Conservation (phyloP, 2,888 invertebrate species). For the Tortrix viridana region DNA sequence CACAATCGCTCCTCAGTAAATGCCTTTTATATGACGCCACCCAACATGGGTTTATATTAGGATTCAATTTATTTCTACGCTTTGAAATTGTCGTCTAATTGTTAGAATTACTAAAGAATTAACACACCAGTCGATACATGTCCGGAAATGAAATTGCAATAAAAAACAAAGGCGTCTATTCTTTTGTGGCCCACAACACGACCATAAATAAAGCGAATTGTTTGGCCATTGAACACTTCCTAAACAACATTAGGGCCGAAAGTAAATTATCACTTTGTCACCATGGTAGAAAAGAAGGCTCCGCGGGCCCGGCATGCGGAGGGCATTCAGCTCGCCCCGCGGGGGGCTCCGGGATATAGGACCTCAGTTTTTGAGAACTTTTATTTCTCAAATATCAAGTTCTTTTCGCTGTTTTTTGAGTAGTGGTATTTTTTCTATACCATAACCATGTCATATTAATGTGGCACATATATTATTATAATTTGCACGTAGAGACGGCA, state of each 20-base stretch:
- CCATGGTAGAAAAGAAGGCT: conserved; percentile 58
- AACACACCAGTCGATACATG: conserved; percentile 28
- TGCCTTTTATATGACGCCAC: not conserved
- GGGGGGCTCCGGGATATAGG: conserved; percentile 49
- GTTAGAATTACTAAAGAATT: not conserved
- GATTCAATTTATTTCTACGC: too few species aligned
- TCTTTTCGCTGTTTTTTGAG: conserved; percentile 40
- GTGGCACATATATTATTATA: too few species aligned
- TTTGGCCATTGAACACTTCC: conserved; percentile 71
- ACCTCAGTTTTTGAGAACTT: conserved; percentile 29
- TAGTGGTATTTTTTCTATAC: not conserved
- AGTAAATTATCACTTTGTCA: conserved; percentile 80
- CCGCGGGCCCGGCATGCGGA: conserved; percentile 57
- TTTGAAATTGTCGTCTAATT: not conserved
- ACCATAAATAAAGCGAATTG: conserved; percentile 77
- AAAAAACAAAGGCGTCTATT: conserved; percentile 60
- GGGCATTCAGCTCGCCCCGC: conserved; percentile 50
- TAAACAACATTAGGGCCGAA: conserved; percentile 81
- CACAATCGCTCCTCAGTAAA: conserved; percentile 1
- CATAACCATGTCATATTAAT: not conserved
- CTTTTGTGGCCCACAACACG: conserved; percentile 71
- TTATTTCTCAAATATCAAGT: conserved; percentile 41
- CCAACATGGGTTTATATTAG: too few species aligned
- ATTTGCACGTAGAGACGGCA: too few species aligned
- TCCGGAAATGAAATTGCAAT: conserved; percentile 78